Conservation (phyloP, 1,140 invertebrate species). For the Helicoverpa zea region DNA sequence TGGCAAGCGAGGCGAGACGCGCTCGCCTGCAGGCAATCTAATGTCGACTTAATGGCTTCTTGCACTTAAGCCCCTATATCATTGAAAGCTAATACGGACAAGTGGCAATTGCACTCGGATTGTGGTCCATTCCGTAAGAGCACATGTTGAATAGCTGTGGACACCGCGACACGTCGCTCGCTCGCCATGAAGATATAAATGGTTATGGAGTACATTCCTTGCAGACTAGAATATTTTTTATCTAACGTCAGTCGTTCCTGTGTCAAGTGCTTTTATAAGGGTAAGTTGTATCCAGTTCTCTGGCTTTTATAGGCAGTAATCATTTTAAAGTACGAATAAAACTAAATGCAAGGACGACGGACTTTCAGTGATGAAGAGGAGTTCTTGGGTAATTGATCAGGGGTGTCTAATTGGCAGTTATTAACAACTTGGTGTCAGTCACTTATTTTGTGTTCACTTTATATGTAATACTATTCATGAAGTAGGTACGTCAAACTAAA, state of each 20-base stretch:
- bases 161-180: not conserved
- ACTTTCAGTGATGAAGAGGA: too few species aligned
- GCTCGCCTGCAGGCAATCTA: constrained; percentile 51
- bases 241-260: constrained; percentile 20
- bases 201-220: not conserved
- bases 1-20: constrained; percentile 55
- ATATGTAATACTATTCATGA: constrained; percentile 61
- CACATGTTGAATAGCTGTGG: constrained; percentile 12
- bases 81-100: constrained; percentile 54
- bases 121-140: constrained; percentile 21
- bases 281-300: too few species aligned
- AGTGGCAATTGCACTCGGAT: constrained; percentile 51
- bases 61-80: constrained; percentile 56
- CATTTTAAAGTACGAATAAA: too few species aligned
- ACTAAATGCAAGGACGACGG: too few species aligned
- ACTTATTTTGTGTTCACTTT: constrained; percentile 45
- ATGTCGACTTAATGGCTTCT: constrained; percentile 63
- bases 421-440: constrained; percentile 11
- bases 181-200: constrained; percentile 12
- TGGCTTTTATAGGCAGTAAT: not conserved
- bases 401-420: not conserved
- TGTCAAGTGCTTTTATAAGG: constrained; percentile 33
- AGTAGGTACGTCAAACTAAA: constrained; percentile 50
- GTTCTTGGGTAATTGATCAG: not conserved
- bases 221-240: constrained; percentile 9